Evolutionary conservation across 37 sponge, comb jelly and placozoan genomes (phyloP).

Genomic region (Axinella damicornis): DNA sequence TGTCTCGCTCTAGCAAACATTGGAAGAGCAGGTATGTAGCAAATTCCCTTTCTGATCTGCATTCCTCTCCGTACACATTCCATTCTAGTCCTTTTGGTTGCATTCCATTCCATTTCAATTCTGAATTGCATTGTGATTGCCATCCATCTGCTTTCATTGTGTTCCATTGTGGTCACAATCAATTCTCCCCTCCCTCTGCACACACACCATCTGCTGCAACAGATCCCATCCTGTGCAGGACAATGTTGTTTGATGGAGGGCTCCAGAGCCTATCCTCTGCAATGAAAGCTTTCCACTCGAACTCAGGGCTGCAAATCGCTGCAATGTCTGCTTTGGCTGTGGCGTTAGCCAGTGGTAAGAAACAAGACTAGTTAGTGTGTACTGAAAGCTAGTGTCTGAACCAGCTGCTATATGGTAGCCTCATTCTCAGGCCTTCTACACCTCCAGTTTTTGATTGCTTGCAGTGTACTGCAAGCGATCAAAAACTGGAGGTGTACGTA

Average conservation of each 20-base stretch:
- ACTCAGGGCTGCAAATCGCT: not conserved
- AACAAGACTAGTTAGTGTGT: too few relatives aligned
- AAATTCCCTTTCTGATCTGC: too few relatives aligned
- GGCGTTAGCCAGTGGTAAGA: conserved; percentile 3
- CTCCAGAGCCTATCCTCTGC: conserved; percentile 1
- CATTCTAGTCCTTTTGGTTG: too few relatives aligned
- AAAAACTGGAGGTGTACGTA: too few relatives aligned
- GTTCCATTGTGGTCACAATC: not conserved
- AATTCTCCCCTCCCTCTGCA: not conserved
- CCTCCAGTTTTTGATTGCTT: too few relatives aligned
- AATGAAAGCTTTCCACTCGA: conserved; percentile 13
- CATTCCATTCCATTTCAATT: not conserved
- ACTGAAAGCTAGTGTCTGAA: too few relatives aligned
- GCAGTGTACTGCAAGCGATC: too few relatives aligned
- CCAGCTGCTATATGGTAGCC: too few relatives aligned
- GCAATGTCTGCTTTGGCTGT: conserved; percentile 25
- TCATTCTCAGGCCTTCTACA: too few relatives aligned
- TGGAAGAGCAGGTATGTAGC: conserved; percentile 16
- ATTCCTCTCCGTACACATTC: too few relatives aligned
- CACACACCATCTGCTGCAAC: not conserved
- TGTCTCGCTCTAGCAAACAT: conserved; percentile 19
- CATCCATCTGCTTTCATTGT: not conserved
- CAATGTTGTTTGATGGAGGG: not conserved
- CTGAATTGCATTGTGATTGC: not conserved
- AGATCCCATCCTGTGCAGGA: conserved; percentile 4